Evolutionary conservation across 1,140 invertebrate species (phyloP), one percentile per base, ranked within the genome.

Genomic region (Drosophila willistoni): DNA sequence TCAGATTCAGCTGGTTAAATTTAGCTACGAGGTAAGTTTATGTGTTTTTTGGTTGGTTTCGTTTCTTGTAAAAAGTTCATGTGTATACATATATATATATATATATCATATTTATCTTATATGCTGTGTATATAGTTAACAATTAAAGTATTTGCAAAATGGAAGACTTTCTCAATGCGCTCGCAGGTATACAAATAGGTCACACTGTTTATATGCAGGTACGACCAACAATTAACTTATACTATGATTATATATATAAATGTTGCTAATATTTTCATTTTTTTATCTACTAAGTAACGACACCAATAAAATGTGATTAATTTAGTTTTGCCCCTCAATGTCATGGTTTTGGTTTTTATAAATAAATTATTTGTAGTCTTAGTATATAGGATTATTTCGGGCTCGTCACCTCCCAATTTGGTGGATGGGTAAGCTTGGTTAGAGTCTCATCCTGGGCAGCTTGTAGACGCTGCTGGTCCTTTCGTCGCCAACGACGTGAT

Each of bases 401-500:
- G 13, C 66, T 81, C 69, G 72, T 54, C 54, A 47, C 33, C 55
- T 19, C 57, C 55, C 44, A 55, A 61, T 69, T 56, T 66, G 71
- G 33, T 14, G 22, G 22, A 25, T 34, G 56, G 13, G 80, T 77
- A 17, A 87, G 34, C 12, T 89, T 89, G 39, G 77, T 73, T 25
- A 89, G 59, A 12, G 64, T 57, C 29, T 89, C 85, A 34, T 90
- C 84, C 22, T 71, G 59, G 12, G 56, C 22, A 1, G 33, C 36
- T 12, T 44, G 55, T 25, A n/a, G 0, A 7, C 22, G 10, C 41
- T 79, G 33, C 13, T 72, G 33, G 5, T 79, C 57, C 33, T 80
- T 74, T 0, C 62, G 84, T 13, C 67, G 64, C 85, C 78, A 90
- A 55, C 78, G 76, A 19, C 73, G 83, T 0, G 95, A 94, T 1